phyloP scores from a whole-genome alignment of 30 jellyfish, hydroid and myxozoan species.

The Nemopilema nomurai region DNA sequence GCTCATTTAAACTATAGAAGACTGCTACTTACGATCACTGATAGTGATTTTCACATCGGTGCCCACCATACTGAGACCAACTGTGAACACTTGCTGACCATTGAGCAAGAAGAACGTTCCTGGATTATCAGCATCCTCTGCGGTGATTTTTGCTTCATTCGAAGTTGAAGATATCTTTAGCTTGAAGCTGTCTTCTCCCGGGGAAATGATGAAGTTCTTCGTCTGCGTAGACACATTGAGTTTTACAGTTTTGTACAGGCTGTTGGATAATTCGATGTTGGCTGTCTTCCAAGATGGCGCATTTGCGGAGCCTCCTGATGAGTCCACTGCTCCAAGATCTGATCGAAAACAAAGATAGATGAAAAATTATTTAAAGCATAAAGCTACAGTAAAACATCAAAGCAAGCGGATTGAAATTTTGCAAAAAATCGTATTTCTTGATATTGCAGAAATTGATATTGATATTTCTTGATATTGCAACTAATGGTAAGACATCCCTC shows the following conservation, averaged over 20 bases:
- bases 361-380: too few species aligned
- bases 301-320: slow-evolving; percentile 84
- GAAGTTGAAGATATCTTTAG: slow-evolving; percentile 90
- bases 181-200: slow-evolving; percentile 72
- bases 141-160: slow-evolving; percentile 77
- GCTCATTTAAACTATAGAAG: background rate
- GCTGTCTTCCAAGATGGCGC: slow-evolving; percentile 98
- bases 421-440: too few species aligned
- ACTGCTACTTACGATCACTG: slow-evolving; percentile 78
- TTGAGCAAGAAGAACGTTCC: slow-evolving; percentile 80
- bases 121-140: slow-evolving; percentile 89
- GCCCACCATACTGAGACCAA: slow-evolving; percentile 77
- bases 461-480: too few species aligned
- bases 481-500: too few species aligned
- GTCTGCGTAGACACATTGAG: slow-evolving; percentile 81
- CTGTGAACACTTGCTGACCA: slow-evolving; percentile 70
- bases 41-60: slow-evolving; percentile 75
- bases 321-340: slow-evolving; percentile 91
- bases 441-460: too few species aligned
- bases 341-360: background rate
- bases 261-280: slow-evolving; percentile 71
- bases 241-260: slow-evolving; percentile 73
- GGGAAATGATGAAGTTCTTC: slow-evolving; percentile 75
- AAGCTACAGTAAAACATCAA: too few species aligned
- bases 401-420: too few species aligned